Base-by-base conservation (phyloP, 1,140 invertebrate genomes). In the honey bee (Apis mellifera) region DNA sequence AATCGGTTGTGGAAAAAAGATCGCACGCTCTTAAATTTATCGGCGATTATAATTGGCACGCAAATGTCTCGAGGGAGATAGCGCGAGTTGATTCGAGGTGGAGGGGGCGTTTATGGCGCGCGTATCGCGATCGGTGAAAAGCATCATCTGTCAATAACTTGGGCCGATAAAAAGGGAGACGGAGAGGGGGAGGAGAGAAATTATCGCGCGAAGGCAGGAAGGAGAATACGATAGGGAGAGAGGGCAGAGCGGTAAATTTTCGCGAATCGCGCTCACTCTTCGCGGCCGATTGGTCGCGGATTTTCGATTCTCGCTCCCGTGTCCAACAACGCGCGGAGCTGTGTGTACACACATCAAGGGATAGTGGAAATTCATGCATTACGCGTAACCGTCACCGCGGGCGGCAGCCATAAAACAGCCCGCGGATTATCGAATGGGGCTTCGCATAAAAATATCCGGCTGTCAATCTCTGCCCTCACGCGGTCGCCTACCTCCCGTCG, bases 401-500 rank as follows among this genome's bases (percentile, higher is more conserved):
- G 72, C 78, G 76, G 91, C 91, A 92, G 89, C 88, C 91, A 91
- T 92, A 93, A 93, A 93, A 93, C 90, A 85, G 82, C 86, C 72
- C 86, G 85, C 85, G 91, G 87, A 92, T 92, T 92, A 92, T 91
- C 89, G 89, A 92, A 89, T 88, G 88, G 86, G 91, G 90, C 88
- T 92, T 92, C 92, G 90, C 88, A 90, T 92, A 91, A 91, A 92
- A 92, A 92, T 93, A 92, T 91, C 89, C 87, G 84, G 65, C 82
- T 89, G 92, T 92, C 92, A 92, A 92, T 93, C 89, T 78, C 89
- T 78, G 68, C 71, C 54, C 57, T 59, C 23, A 9, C 64, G 69
- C 64, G 71, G 55, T 72, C 55, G 42, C 65, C 76, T 68, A 32
- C 52, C 50, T 66, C n/a, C 19, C 54, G 5, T 4, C 23, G 48